Conservation (phyloP, 2,888 invertebrate species). For the Perithous albicinctus region DNA sequence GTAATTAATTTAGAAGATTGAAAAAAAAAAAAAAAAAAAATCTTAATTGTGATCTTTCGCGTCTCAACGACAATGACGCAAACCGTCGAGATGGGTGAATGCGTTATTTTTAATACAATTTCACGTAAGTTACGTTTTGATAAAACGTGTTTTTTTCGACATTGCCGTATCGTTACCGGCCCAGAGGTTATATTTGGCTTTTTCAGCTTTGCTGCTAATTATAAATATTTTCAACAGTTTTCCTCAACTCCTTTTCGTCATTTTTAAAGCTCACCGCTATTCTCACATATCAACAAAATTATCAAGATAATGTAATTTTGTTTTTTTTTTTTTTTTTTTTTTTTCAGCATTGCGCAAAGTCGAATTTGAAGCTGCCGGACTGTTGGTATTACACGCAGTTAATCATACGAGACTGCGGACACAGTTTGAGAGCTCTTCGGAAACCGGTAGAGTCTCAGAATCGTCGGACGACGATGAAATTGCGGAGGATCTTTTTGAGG, state of each 20-base stretch:
- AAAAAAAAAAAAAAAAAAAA: no score
- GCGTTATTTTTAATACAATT: constrained; percentile 71
- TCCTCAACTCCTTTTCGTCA: background rate
- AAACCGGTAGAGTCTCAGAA: constrained; percentile 72
- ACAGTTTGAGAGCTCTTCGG: constrained; percentile 77
- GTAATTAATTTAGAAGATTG: constrained; percentile 24
- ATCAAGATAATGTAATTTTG: background rate
- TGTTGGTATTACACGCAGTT: constrained; percentile 80
- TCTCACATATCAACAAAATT: background rate
- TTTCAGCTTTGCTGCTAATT: constrained; percentile 36
- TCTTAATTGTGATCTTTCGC: background rate
- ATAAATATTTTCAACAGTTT: constrained; percentile 5
- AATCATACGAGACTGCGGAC: constrained; percentile 81
- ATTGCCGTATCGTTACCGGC: constrained; percentile 63
- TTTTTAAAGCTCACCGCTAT: no score
- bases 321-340: constrained; percentile 8
- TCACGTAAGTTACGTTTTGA: constrained; percentile 74
- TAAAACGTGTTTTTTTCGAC: background rate
- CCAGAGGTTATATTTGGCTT: constrained; percentile 72
- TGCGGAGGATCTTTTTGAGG: constrained; percentile 87
- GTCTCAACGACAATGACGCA: constrained; percentile 72
- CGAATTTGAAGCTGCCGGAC: constrained; percentile 75
- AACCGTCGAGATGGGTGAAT: constrained; percentile 71
- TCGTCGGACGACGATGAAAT: constrained; percentile 81
- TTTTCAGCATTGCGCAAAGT: constrained; percentile 72